Evolutionary conservation across 2,888 invertebrate species (phyloP).

Genomic region (Saturnia japonica): DNA sequence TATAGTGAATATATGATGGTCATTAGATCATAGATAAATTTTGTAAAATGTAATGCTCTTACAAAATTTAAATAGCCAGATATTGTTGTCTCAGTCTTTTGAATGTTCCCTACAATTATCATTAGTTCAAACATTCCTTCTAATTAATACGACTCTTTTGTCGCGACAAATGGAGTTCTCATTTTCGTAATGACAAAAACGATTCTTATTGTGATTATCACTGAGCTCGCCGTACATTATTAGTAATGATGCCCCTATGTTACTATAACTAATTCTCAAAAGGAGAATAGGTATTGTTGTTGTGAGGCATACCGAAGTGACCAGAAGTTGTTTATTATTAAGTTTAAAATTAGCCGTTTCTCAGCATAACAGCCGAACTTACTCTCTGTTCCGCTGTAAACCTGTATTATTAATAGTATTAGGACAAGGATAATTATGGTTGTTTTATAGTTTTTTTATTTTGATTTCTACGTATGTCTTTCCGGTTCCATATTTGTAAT

Average conservation of each 20-base stretch:
- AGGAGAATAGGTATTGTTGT: background rate
- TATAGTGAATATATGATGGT: background rate
- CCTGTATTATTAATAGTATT: background rate
- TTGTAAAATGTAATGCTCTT: background rate
- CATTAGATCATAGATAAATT: background rate
- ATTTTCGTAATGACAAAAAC: constrained; percentile 7
- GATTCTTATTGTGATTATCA: background rate
- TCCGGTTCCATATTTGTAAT: no score
- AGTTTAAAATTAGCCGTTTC: background rate
- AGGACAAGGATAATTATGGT: background rate
- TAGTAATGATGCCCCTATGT: constrained; percentile 1
- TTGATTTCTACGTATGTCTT: no score
- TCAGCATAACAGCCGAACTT: no score
- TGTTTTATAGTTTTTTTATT: background rate
- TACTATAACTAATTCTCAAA: background rate
- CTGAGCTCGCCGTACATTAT: background rate
- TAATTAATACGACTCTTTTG: constrained; percentile 12
- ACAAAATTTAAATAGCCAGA: background rate
- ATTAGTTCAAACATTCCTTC: constrained; percentile 4
- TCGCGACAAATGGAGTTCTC: background rate
- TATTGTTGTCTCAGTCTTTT: background rate
- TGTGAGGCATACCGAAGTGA: background rate
- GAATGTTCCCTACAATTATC: constrained; percentile 7
- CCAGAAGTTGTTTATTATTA: background rate
- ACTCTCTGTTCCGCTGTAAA: background rate